Evolutionary conservation across 2,113 vertebrate species (phyloP), one percentile per base, ranked within the genome.

Genomic region (Spizaetus ornatus): DNA sequence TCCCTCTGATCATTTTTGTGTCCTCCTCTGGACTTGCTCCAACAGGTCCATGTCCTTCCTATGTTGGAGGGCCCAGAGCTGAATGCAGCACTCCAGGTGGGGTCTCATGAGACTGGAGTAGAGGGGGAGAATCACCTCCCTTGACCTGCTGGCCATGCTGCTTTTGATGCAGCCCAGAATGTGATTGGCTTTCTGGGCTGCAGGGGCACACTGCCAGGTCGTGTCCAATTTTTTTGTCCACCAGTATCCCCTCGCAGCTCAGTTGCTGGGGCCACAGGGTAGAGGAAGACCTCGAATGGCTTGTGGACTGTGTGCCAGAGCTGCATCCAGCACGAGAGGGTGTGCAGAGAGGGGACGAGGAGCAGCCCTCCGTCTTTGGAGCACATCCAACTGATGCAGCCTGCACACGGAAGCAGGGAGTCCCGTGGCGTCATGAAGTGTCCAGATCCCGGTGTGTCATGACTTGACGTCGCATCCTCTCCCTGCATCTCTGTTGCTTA

Each of bases 111-210:
- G 45, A n/a, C 27, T 0, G 0, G 52, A 65, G 36, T 2, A n/a
- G 21, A 55, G 42, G n/a, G 22, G 23, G 5, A 88, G 29, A 25
- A 48, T 40, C 25, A 2, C 16, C 48, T 55, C 48, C n/a, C 34
- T 63, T 3, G 7, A n/a, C n/a, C 16, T 65, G 50, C 58, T 63
- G 76, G 18, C 19, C 40, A 20, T 0, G 0, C 34, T 65, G 0
- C 48, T 47, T 31, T 40, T 29, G 42, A 56, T 56, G 50, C 23
- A 65, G 3, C 48, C 66, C 18, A 16, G 56, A 29, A 40, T 4
- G 19, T 7, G 3, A 1, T 11, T 63, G 29, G 23, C 40, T 40
- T 72, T 48, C 58, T 71, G 48, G 66, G 29, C 66, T 63, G 29
- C 16, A 3, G 25, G 48, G 0, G 1, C 32, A 32, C 7, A 3